phyloP scores from a whole-genome alignment of 2,113 vertebrate species.

The Crotophaga sulcirostris region DNA sequence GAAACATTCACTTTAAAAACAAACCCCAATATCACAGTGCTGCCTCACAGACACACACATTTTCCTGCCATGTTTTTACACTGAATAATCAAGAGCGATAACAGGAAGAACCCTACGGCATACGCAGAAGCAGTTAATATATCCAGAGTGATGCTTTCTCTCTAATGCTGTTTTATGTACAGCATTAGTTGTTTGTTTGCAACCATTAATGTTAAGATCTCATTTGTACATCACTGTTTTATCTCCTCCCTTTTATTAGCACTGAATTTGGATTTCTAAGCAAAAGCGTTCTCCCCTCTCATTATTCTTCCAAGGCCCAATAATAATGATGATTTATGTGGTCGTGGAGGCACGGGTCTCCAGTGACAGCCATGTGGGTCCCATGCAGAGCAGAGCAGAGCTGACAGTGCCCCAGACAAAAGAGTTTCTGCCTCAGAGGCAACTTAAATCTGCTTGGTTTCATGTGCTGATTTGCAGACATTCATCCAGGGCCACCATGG shows the following conservation, averaged over 20 bases:
- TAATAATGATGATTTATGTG: neutral
- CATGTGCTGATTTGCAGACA: neutral
- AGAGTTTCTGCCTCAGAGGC: neutral
- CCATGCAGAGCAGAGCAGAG: neutral
- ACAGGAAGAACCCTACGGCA: neutral
- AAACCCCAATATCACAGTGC: neutral
- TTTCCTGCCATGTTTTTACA: neutral
- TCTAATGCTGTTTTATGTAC: neutral
- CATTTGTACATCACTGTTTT: neutral
- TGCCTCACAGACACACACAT: neutral
- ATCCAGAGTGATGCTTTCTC: neutral
- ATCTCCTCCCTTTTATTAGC: neutral
- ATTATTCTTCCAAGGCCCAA: neutral
- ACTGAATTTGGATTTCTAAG: neutral
- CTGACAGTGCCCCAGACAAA: neutral
- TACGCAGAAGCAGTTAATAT: neutral
- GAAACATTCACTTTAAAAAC: neutral
- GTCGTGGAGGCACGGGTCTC: neutral
- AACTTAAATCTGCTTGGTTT: neutral
- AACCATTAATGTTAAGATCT: neutral
- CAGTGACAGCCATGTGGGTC: accelerated
- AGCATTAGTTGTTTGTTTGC: neutral
- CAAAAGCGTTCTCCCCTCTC: neutral
- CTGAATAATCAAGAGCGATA: neutral
- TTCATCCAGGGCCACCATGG: neutral